phyloP scores from a whole-genome alignment of 2,888 invertebrate genomes.

The Brenthis hecate region DNA sequence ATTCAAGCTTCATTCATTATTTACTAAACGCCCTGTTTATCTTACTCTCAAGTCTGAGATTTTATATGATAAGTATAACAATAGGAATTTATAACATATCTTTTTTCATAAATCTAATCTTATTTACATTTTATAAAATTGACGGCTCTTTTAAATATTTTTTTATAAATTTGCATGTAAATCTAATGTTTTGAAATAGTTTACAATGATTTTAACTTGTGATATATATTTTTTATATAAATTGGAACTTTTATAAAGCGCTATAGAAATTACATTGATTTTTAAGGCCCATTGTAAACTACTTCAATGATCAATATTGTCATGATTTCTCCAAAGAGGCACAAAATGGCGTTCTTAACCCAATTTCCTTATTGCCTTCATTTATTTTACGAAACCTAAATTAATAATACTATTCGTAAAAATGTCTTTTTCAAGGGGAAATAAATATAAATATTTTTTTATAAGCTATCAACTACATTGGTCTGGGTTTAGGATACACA shows the following conservation, averaged over 20 bases:
- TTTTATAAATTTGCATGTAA: constrained; percentile 53
- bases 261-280: constrained; percentile 17
- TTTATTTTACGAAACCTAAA: constrained; percentile 74
- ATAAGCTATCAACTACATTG: constrained; percentile 76
- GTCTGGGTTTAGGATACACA: constrained; percentile 79
- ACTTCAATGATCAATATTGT: constrained; percentile 63
- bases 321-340: constrained; percentile 64
- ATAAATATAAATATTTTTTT: constrained; percentile 75
- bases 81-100: constrained; percentile 68
- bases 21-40: too few species aligned
- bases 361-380: constrained; percentile 71
- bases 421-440: constrained; percentile 79
- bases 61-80: constrained; percentile 69
- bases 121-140: constrained; percentile 80
- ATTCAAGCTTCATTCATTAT: too few species aligned
- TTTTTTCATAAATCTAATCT: constrained; percentile 66
- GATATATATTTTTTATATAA: constrained; percentile 24
- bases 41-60: constrained; percentile 24
- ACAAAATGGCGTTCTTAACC: constrained; percentile 78
- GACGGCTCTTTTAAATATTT: constrained; percentile 68
- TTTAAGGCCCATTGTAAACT: constrained; percentile 30
- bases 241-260: constrained; percentile 19
- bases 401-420: constrained; percentile 83
- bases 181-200: constrained; percentile 56
- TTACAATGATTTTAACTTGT: constrained; percentile 48